Evolutionary conservation across 2,888 invertebrate genomes (phyloP), one percentile per base, ranked within the genome.

Genomic region (Hyposoter didymator): DNA sequence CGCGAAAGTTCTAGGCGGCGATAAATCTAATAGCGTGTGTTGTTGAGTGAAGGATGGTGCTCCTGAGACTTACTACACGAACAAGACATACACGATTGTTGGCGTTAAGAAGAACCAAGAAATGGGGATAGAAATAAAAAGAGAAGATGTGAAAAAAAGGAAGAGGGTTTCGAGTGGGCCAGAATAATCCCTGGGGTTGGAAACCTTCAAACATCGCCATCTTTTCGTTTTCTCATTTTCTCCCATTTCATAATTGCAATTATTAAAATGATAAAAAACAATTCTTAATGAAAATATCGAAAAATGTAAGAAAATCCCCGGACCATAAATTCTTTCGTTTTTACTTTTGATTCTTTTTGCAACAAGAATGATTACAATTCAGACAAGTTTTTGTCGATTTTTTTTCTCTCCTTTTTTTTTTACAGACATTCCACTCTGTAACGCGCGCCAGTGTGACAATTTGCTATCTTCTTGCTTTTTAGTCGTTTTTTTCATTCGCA

Each of bases 21-120:
- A 74, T 81, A 81, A 81, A 81, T 81, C 81, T 74, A 81, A 81
- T 74, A 55, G 81, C 67, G 74, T 74, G 73, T 67, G 66, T 69
- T 64, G 35, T 32, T 47, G 35, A 69, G 67, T 81, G 81, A 81
- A 66, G 12, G 74, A 81, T 81, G 74, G 43, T 28, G 14, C 81
- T 74, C 81, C 22, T 45, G 81, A 81, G 74, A 81, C 45, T 39
- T 28, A 22, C 45, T 70, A 19, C 32, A 67, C 39, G 39, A 66
- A n/a, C n/a, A n/a, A 17, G 5, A 59, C 73, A 59, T 22, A 43
- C 7, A 22, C 39, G 47, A 19, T 35, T 3, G 28, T 22, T 49
- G 22, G 55, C 22, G 19, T 28, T 19, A 55, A 55, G 55, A 22
- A 55, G n/a, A 43, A 32, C 7, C 14, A 47, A 47, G 47, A 69